Evolutionary conservation across 2,113 vertebrate species (phyloP).

Genomic region (Antechinus flavipes): DNA sequence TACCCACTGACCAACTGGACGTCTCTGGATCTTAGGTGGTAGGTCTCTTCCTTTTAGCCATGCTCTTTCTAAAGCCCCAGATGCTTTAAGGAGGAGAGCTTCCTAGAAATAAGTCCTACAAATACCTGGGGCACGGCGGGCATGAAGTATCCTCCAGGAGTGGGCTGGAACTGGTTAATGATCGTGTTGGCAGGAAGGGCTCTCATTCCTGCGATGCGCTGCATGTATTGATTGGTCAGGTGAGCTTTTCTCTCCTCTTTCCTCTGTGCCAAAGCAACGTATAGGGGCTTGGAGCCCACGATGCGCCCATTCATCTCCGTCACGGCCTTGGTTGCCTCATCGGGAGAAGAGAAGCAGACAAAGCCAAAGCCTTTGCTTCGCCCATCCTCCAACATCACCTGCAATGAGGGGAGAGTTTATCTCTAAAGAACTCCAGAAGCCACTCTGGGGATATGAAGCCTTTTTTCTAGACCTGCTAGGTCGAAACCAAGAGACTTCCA

Average conservation of each 20-base stretch:
- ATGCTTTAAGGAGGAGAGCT: background rate
- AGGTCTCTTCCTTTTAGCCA: too few species aligned
- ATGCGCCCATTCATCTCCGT: slow-evolving; percentile 99
- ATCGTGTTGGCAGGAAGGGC: slow-evolving; percentile 97
- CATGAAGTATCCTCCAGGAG: slow-evolving; percentile 96
- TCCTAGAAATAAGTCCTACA: background rate
- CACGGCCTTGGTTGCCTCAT: slow-evolving; percentile 98
- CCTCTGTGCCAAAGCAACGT: slow-evolving; percentile 96
- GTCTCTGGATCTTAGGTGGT: background rate
- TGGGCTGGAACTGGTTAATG: slow-evolving; percentile 98
- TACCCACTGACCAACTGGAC: background rate
- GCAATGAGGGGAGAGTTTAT: slow-evolving; percentile 35
- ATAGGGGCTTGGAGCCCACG: slow-evolving; percentile 97
- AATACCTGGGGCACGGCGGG: slow-evolving; percentile 96
- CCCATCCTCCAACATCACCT: slow-evolving; percentile 99
- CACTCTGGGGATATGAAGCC: background rate
- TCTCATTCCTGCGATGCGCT: slow-evolving; percentile 98
- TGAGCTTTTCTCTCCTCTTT: slow-evolving; percentile 99
- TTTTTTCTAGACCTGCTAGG: background rate
- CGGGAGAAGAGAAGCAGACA: slow-evolving; percentile 99
- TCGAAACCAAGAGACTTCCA: background rate
- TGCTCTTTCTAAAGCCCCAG: too few species aligned
- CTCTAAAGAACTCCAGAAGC: background rate
- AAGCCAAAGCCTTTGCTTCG: slow-evolving; percentile 99
- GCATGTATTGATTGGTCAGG: slow-evolving; percentile 99